phyloP scores from a whole-genome alignment of 2,797 vertebrate genomes.

The Euthynnus affinis region DNA sequence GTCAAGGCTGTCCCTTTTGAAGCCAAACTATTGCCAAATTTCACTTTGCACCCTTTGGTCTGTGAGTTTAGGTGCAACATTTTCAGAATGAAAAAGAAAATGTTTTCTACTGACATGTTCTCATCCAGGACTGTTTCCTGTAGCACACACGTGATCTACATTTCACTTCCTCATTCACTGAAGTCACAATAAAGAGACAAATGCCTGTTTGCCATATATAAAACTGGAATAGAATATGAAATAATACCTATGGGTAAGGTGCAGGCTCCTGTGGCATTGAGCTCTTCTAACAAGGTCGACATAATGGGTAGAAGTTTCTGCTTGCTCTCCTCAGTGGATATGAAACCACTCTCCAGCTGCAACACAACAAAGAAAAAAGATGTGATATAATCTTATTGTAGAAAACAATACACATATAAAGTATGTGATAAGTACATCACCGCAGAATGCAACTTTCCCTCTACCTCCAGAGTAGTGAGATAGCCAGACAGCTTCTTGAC shows the following conservation, averaged over 20 bases:
- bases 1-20: not conserved
- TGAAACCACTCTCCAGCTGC: slow-evolving; percentile 97
- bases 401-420: not conserved
- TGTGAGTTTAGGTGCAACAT: not conserved
- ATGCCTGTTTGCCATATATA: not conserved
- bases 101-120: not conserved
- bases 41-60: not conserved
- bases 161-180: not conserved
- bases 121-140: not conserved
- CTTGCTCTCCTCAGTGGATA: slow-evolving; percentile 97
- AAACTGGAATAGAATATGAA: not conserved
- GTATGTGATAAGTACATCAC: not conserved
- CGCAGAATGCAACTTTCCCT: not conserved
- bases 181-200: not conserved
- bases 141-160: not conserved
- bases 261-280: slow-evolving; percentile 95
- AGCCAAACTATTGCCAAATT: not conserved
- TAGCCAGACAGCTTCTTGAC: slow-evolving; percentile 98
- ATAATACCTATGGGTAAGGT: slow-evolving; percentile 93
- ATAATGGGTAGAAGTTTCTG: slow-evolving; percentile 97
- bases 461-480: slow-evolving; percentile 97
- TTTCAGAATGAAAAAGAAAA: not conserved
- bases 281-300: slow-evolving; percentile 95
- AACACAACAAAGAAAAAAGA: slow-evolving; percentile 39
- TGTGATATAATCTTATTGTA: not conserved